Base-by-base conservation (phyloP, 2,113 vertebrate genomes). In the Malaclemys terrapin region DNA sequence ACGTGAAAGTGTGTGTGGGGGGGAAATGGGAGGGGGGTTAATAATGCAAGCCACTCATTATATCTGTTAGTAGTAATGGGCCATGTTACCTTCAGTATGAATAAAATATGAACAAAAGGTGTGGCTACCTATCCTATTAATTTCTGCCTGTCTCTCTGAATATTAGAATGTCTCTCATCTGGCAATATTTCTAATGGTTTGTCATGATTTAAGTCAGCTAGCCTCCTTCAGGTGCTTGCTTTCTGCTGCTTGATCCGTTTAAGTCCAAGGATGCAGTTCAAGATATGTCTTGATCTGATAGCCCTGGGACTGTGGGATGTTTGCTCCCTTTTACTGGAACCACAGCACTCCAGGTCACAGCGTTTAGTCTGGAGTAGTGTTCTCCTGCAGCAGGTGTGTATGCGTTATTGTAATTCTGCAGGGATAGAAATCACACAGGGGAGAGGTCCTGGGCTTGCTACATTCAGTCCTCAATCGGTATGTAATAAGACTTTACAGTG, bases 81-180 rank as follows among this genome's bases (percentile, higher is more conserved):
- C 82, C 88, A 86, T 52, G 49, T 89, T 95, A 89, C 53, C 57
- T 89, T 87, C 85, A 9, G 81, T 38, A 96, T 96, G 82, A 95
- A 97, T 95, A 96, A 95, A 95, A 92, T 29, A 97, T 89, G 76
- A 95, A 84, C 75, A 80, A 83, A 81, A 92, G 83, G 59, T 91
- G 93, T 54, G 75, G 90, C 75, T 92, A 84, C 85, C 88, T 45
- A 45, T 94, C 87, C 85, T 84, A 95, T 93, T 85, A 85, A 95
- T 92, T 95, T 95, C 85, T 69, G 86, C 50, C 76, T 91, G 54
- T 0, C 10, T 50, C 62, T 78, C 88, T 57, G 72, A 90, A 92
- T 22, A 89, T 11, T 0, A 0, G 72, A 72, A 45, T 12, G n/a
- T 38, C 82, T 45, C 79, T 93, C 42, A 54, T 69, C 89, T 93